phyloP scores from a whole-genome alignment of 2,797 vertebrate species.

The Pseudochirops cupreus region DNA sequence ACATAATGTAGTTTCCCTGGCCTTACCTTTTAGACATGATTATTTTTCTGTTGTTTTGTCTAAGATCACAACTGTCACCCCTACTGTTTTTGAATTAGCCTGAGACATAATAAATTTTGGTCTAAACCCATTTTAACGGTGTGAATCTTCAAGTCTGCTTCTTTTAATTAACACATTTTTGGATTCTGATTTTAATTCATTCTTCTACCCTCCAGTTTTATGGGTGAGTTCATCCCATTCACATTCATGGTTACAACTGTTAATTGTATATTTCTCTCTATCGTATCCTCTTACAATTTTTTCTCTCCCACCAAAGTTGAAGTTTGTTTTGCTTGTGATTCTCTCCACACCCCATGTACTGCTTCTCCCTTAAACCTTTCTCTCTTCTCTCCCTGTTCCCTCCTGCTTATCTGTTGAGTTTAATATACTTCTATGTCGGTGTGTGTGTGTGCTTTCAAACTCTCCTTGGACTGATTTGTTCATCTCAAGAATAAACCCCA shows the following conservation, averaged over 20 bases:
- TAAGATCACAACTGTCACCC: not conserved
- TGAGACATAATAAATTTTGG: not conserved
- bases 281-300: no score
- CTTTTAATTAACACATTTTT: not conserved
- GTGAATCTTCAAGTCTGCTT: not conserved
- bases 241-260: not conserved
- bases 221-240: not conserved
- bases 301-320: no score
- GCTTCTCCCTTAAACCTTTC: not conserved
- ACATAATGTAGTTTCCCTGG: not conserved
- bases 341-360: not conserved
- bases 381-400: not conserved
- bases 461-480: no score
- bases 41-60: not conserved
- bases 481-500: not conserved
- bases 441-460: not conserved
- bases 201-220: not conserved
- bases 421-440: not conserved
- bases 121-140: not conserved
- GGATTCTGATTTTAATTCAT: not conserved
- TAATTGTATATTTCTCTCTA: not conserved
- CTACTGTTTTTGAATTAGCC: not conserved
- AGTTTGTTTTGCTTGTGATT: not conserved
- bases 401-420: not conserved
- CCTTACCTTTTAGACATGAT: not conserved